A percentile compares a stretch with the other conserved stretches of the same genome.
Evolutionary conservation across 1,140 invertebrate species (phyloP).

Genomic region (Zeugodacus cucurbitae): DNA sequence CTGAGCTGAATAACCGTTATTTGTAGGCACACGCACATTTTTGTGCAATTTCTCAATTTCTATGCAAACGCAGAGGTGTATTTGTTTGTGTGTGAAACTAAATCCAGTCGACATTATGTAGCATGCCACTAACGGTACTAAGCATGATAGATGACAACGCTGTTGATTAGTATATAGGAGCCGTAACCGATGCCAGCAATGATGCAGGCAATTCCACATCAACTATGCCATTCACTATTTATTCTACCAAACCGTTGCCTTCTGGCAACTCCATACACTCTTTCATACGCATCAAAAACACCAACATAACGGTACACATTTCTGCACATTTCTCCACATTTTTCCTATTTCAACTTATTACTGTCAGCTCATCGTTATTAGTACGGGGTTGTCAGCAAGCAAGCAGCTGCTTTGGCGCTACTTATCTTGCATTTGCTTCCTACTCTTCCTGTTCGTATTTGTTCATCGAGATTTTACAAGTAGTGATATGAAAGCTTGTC

Average conservation of each 20-base stretch:
- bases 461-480: neutral
- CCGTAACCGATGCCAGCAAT: neutral
- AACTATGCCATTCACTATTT: neutral
- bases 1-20: neutral
- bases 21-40: neutral
- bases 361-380: neutral
- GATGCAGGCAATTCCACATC: neutral
- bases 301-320: no score
- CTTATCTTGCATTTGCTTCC: neutral
- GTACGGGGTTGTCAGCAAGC: neutral
- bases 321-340: neutral
- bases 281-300: neutral
- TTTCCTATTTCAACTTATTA: neutral
- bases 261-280: neutral
- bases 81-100: no score
- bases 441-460: neutral
- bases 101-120: neutral
- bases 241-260: neutral
- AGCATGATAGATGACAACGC: neutral
- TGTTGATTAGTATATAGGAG: neutral
- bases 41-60: neutral
- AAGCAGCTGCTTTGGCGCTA: neutral
- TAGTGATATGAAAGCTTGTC: neutral
- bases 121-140: neutral
- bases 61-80: neutral